Evolutionary conservation across 1,140 invertebrate species (phyloP).

Genomic region (Dendroctonus valens): DNA sequence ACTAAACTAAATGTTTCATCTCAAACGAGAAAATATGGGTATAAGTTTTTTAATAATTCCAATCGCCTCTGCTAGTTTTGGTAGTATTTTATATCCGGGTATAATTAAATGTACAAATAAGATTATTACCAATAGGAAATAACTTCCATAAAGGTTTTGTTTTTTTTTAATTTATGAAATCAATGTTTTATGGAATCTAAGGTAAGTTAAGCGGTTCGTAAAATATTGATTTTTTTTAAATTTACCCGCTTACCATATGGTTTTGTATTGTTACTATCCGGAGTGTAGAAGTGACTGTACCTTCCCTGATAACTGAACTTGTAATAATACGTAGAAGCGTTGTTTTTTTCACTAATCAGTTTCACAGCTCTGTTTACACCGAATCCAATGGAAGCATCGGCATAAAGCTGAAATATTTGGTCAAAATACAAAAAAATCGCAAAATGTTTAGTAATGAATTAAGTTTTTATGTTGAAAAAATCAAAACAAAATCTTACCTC

Average conservation of each 20-base stretch:
- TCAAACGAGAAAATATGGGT: too few relatives aligned
- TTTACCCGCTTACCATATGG: slow-evolving; percentile 41
- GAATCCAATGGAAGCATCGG: slow-evolving; percentile 56
- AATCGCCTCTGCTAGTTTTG: too few relatives aligned
- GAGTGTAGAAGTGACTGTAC: slow-evolving; percentile 55
- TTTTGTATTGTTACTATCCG: slow-evolving; percentile 43
- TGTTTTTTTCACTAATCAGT: slow-evolving; percentile 52
- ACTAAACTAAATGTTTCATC: too few relatives aligned
- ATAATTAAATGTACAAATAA: too few relatives aligned
- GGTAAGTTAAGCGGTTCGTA: too few relatives aligned
- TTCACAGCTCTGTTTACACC: slow-evolving; percentile 54
- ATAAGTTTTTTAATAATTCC: too few relatives aligned
- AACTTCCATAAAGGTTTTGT: too few relatives aligned
- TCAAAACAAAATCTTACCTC: slow-evolving; percentile 42
- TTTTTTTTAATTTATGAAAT: too few relatives aligned
- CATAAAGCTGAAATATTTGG: slow-evolving; percentile 47
- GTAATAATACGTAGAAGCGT: slow-evolving; percentile 56
- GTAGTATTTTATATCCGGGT: too few relatives aligned
- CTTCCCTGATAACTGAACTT: slow-evolving; percentile 57
- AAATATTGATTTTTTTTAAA: not conserved
- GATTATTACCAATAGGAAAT: too few relatives aligned
- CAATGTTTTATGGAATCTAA: too few relatives aligned
- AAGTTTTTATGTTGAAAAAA: too few relatives aligned
- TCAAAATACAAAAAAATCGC: not conserved
- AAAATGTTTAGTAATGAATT: not conserved